Base-by-base conservation (phyloP, 1,140 invertebrate species). In the Bombus haemorrhoidalis region DNA sequence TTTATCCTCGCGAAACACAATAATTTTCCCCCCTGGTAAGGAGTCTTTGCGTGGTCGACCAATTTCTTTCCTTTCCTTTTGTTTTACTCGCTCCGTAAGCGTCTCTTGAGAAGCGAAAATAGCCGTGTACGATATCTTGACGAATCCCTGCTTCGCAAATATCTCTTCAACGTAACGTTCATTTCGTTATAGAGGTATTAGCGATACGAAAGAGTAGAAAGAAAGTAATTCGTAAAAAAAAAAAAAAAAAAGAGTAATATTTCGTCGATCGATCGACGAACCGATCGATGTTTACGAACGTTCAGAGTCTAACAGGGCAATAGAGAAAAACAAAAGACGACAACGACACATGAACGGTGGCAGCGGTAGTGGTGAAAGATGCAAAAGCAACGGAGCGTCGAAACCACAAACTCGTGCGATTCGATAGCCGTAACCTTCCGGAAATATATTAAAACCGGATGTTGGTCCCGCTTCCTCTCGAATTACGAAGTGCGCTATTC, bases 381-480 rank as follows among this genome's bases (percentile, higher is more conserved):
- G 77, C 2, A 57, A 81, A 66, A 69, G 86, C 69, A 89, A 22
- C 72, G 71, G 64, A 81, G 57, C 82, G 72, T 73, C 80, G 75
- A 92, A 93, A 93, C 82, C 92, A 85, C 91, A 87, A 75, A 86
- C 85, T 91, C 91, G 91, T 89, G 91, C 91, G 92, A 92, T 93
- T 93, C 92, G 92, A 93, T 93, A 91, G 91, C 91, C 81, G 88
- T 92, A 85, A 92, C 91, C 85, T 83, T 71, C 91, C 93, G 94
- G 94, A 94, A 93, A 92, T 94, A 92, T 93, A 93, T 93, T 93
- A 92, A 89, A 93, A 92, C 85, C 92, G 93, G 93, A 94, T 90
- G 93, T 91, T 87, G 87, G 87, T 77, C 89, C 89, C 87, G 90
- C 89, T 94, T 93, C 90, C 91, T 86, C 57, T 73, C 76, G 43